Percentiles rank a stretch among this genome's conserved stretches.
Conservation (phyloP, 2,113 vertebrate genomes). For the Centropus bengalensis region DNA sequence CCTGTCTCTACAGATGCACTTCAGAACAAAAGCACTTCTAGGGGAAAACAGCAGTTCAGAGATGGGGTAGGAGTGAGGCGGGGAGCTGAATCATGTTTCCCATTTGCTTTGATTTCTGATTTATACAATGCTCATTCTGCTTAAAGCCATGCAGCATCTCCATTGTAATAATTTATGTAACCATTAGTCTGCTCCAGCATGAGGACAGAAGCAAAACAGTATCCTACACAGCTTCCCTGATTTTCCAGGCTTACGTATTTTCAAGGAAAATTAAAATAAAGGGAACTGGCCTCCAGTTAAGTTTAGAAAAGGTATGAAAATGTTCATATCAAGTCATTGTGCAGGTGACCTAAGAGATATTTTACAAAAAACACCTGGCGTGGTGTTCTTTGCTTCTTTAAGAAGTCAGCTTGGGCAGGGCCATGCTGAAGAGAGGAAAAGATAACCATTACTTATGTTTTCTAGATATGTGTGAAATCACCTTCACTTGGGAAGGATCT, state of each 20-base stretch:
- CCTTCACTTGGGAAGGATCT: neutral
- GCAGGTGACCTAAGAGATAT: neutral
- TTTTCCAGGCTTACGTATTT: neutral
- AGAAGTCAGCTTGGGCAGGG: neutral
- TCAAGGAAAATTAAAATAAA: neutral
- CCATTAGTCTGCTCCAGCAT: neutral
- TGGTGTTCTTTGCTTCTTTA: neutral
- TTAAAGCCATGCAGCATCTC: neutral
- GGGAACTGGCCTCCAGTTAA: neutral
- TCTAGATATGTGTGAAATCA: neutral
- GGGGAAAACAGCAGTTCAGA: neutral
- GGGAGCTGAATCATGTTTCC: neutral
- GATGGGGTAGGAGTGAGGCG: neutral
- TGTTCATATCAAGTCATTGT: neutral
- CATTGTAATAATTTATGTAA: neutral
- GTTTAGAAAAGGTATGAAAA: neutral
- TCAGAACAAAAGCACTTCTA: conserved; percentile 2
- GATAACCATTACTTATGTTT: neutral
- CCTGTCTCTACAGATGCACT: neutral
- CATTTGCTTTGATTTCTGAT: conserved; percentile 22
- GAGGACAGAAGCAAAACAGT: neutral
- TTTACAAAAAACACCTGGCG: neutral
- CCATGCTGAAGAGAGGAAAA: neutral
- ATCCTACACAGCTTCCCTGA: neutral
- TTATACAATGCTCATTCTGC: neutral